Evolutionary conservation across 2,113 vertebrate species (phyloP).

Genomic region (Terrapene triunguis): DNA sequence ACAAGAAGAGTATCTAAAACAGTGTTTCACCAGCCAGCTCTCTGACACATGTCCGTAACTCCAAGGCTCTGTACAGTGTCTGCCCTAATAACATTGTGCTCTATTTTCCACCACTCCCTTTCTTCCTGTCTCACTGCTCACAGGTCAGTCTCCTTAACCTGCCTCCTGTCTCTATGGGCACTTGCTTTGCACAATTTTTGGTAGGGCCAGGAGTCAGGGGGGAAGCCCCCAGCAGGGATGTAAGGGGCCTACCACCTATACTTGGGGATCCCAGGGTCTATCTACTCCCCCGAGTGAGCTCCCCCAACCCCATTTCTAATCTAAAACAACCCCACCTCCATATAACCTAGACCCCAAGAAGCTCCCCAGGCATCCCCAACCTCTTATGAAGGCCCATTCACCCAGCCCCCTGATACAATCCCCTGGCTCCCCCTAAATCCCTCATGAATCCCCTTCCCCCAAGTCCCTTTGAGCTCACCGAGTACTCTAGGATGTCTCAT

Average conservation of each 20-base stretch:
- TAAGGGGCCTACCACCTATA: not conserved
- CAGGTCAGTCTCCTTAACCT: not conserved
- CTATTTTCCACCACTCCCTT: conserved; percentile 41
- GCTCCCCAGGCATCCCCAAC: not conserved
- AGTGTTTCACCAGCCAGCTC: conserved; percentile 12
- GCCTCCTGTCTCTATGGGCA: not conserved
- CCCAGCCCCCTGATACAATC: not conserved
- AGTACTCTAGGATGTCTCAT: no score
- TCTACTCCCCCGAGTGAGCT: not conserved
- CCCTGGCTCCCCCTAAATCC: no score
- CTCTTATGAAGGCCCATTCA: not conserved
- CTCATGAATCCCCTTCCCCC: no score
- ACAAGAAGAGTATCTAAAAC: conserved; percentile 36
- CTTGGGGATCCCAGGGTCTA: not conserved
- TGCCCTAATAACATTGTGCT: conserved; percentile 54
- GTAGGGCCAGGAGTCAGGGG: not conserved
- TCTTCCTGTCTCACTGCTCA: conserved; percentile 12
- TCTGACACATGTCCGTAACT: conserved; percentile 52
- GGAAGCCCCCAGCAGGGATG: not conserved
- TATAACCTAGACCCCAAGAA: no score
- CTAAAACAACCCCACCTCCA: not conserved
- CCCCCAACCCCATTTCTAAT: not conserved
- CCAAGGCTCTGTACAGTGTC: conserved; percentile 24
- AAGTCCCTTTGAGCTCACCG: no score
- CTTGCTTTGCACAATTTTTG: not conserved